Base-by-base conservation (phyloP, 1,140 invertebrate genomes). In the Drosophila navojoa region DNA sequence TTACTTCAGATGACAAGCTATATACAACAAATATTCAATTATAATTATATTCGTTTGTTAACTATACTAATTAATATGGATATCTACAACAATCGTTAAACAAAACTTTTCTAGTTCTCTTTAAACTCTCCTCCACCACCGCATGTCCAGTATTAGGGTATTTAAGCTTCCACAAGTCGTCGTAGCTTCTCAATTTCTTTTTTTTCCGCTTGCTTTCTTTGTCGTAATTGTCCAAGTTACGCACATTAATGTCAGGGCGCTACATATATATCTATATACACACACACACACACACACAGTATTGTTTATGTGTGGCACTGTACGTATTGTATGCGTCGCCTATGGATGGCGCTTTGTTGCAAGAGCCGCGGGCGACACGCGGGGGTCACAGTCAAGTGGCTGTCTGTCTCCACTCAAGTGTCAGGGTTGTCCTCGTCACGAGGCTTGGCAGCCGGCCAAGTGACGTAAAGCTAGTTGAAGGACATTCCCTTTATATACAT, bases 361-460 rank as follows among this genome's bases (percentile, higher is more conserved):
- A 45, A 44, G 32, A 42, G 59, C 19, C 64, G 66, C 63, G 35
- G 57, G 15, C 50, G 13, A 40, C 58, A 54, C 58, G 68, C 71
- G 55, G 79, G 81, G 35, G 2, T 85, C 81, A 77, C 77, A 85
- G 81, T 85, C 81, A 85, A 85, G 81, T 81, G 81, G 75, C 76
- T 85, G 81, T 85, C 81, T 75, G 81, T 81, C 81, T 86, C 81
- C 81, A 78, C 78, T 85, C 82, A 85, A 86, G 82, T 85, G 81
- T 85, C 81, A 78, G 75, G 45, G 59, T 55, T 67, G 81, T 86
- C 70, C 78, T 71, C 67, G 61, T 71, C 60, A 71, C 50, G 32
- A 54, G 40, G 47, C 55, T 38, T 59, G 62, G 19, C 54, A 54
- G 32, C 40, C 47, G 49, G 55, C 50, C 62, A 53, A 67, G 55